Evolutionary conservation across 1,140 invertebrate genomes (phyloP), one percentile per base, ranked within the genome.

Genomic region (Pachyrhynchus sulphureomaculatus): DNA sequence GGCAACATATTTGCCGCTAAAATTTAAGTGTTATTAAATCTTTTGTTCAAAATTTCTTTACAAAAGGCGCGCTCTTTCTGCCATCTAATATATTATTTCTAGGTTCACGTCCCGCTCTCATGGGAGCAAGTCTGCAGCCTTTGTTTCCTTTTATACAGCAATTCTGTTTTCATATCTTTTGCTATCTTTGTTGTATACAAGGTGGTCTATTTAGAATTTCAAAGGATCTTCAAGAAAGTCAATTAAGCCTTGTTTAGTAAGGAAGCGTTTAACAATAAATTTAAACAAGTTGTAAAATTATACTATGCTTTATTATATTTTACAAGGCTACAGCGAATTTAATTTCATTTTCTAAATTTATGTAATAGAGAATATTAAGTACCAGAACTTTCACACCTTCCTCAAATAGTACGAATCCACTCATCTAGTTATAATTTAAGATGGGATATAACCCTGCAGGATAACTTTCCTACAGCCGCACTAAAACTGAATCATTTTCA

Each of bases 141-240:
- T 69, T 71, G 69, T 71, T 71, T 69, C 69, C 69, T 71, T 71
- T 62, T 69, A 68, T 71, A 66, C 63, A 49, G 65, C 68, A 67
- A 69, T 71, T 71, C 69, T 59, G 65, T 69, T 71, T 71, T 71
- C 69, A 68, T 71, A 71, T 71, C 65, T 71, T 56, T 59, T 29
- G 60, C 53, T 53, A 56, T 62, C 53, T 62, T 42, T 37, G 18
- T 56, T 33, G 36, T 53, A 53, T 61, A 53, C 49, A 61, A 61
- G 58, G 49, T 53, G 58, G 49, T 53, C 58, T 52, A 42, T 48
- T 61, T 61, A 36, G 39, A 61, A 61, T 53, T 36, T 61, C 58
- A 62, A 56, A 62, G 17, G 18, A 56, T 18, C 20, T 20, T 29
- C 21, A 37, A 49, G 20, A 41, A 9, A 54, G 49, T 49, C 42